Conservation (phyloP, 2,888 invertebrate genomes). For the Melipona bicolor region DNA sequence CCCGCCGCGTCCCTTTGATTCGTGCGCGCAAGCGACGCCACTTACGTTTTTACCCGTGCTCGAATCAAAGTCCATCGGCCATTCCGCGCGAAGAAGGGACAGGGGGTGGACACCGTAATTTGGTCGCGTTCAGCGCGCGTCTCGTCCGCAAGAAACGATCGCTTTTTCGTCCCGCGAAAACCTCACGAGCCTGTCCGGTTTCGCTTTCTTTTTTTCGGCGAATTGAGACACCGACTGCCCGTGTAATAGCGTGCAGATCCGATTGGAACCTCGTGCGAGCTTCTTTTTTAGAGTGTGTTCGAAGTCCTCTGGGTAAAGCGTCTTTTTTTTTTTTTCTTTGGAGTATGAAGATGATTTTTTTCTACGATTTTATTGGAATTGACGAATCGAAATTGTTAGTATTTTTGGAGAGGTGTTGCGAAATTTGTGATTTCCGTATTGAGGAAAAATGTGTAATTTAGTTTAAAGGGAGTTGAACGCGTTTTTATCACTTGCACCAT, state of each 20-base stretch:
- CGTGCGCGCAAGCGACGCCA: conserved; percentile 58
- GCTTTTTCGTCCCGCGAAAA: conserved; percentile 29
- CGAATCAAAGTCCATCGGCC: conserved; percentile 54
- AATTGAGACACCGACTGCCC: not conserved
- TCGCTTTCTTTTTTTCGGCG: not conserved
- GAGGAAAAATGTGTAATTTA: too few species aligned
- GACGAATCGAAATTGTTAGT: too few species aligned
- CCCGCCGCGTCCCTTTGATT: conserved; percentile 37
- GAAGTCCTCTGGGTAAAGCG: not conserved
- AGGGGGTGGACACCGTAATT: conserved; percentile 57
- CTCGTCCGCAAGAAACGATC: conserved; percentile 13
- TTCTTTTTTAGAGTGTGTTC: not conserved
- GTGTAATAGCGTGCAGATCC: conserved; percentile 5
- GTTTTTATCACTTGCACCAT: too few species aligned
- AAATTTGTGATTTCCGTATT: too few species aligned
- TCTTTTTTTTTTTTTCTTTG: too few species aligned
- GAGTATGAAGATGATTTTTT: too few species aligned
- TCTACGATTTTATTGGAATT: too few species aligned
- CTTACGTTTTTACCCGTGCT: conserved; percentile 66
- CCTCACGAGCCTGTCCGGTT: not conserved
- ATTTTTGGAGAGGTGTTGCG: too few species aligned
- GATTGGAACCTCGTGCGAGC: not conserved
- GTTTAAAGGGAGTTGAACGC: too few species aligned
- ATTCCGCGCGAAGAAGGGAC: conserved; percentile 38
- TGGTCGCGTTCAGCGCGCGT: conserved; percentile 43